Evolutionary conservation across 2,797 vertebrate species (phyloP).

Genomic region (Melanogrammus aeglefinus): DNA sequence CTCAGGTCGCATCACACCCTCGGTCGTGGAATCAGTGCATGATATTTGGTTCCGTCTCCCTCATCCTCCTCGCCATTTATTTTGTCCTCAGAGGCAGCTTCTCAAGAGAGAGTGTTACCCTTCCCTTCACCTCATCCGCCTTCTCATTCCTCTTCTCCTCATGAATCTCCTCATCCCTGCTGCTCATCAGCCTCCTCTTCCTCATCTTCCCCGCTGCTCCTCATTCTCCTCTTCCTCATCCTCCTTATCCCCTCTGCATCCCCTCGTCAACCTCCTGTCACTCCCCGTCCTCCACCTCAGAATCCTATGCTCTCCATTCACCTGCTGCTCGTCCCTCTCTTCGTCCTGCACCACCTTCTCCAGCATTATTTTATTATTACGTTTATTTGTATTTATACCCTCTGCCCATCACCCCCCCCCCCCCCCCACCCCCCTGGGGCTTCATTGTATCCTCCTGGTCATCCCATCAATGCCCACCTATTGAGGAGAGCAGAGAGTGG

Average conservation of each 20-base stretch:
- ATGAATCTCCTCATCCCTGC: neutral
- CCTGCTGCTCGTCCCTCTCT: no score
- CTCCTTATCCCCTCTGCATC: neutral
- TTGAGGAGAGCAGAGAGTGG: neutral
- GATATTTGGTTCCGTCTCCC: neutral
- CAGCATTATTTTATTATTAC: no score
- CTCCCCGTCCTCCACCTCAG: no score
- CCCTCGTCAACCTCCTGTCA: no score
- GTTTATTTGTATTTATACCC: no score
- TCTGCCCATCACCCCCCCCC: no score
- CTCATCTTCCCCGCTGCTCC: neutral
- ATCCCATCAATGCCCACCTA: no score
- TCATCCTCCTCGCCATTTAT: neutral
- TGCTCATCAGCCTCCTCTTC: neutral
- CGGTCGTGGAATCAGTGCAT: neutral
- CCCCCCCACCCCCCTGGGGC: no score
- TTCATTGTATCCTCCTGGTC: no score
- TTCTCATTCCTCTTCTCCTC: neutral
- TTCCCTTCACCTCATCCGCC: neutral
- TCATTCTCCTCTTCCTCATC: neutral
- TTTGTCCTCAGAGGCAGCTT: neutral
- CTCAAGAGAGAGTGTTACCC: neutral
- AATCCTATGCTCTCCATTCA: no score
- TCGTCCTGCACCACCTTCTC: no score
- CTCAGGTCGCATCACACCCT: neutral